These are phyloP conservation scores for Heliconius eleuchia DNA, from an alignment of 1,140 invertebrate genomes.

Conservation along the genomic window DNA sequence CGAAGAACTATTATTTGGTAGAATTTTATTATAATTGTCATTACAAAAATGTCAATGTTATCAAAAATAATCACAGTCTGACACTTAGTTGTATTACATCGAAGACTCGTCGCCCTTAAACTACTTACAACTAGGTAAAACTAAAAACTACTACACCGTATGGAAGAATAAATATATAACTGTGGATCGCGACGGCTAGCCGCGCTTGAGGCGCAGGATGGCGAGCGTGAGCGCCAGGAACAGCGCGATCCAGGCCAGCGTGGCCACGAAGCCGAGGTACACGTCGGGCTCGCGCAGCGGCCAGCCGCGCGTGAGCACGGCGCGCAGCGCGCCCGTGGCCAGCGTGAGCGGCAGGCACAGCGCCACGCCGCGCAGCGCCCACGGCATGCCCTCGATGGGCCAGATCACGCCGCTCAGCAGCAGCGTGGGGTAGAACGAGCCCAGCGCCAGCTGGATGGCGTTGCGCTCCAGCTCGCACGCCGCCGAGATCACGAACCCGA, in stretches of 20 bases:
- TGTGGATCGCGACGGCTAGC: constrained; percentile 40
- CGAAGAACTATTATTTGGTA: constrained; percentile 61
- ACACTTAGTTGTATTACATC: constrained; percentile 47
- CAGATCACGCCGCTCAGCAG: constrained; percentile 95
- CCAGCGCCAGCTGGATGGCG: constrained; percentile 95
- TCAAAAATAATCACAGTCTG: constrained; percentile 80
- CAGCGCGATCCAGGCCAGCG: constrained; percentile 93
- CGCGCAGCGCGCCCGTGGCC: constrained; percentile 93
- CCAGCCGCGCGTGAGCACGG: constrained; percentile 95
- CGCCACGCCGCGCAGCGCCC: constrained; percentile 90
- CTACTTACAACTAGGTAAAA: constrained; percentile 12
- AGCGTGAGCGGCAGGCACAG: constrained; percentile 94
- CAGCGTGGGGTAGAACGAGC: constrained; percentile 96
- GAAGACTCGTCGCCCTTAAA: constrained; percentile 10
- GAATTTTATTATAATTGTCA: constrained; percentile 78
- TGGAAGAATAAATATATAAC: constrained; percentile 13
- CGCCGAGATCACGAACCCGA: constrained; percentile 96
- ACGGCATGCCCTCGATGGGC: constrained; percentile 95
- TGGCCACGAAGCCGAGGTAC: constrained; percentile 93
- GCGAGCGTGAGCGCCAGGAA: constrained; percentile 90
- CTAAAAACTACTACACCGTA: constrained; percentile 10
- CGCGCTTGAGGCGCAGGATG: constrained; percentile 89
- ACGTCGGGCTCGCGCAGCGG: constrained; percentile 90
- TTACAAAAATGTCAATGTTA: constrained; percentile 80
- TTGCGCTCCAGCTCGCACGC: constrained; percentile 95